Percentiles rank a stretch among this genome's conserved stretches.
These are phyloP conservation scores for Coelopa frigida DNA, from an alignment of 1,140 invertebrate species.

Conservation along the genomic window DNA sequence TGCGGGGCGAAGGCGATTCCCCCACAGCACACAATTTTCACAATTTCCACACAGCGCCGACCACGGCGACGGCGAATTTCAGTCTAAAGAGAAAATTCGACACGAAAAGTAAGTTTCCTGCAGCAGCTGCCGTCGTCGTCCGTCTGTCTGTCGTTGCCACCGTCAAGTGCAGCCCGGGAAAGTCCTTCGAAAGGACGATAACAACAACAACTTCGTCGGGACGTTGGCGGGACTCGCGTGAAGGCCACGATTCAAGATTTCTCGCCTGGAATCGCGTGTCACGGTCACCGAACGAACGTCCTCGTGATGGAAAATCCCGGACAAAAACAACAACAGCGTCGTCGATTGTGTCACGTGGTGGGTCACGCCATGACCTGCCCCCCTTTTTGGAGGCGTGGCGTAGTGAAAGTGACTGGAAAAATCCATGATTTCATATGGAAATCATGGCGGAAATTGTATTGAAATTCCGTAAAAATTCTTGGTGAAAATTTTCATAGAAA, in stretches of 20 bases:
- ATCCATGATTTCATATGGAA: not conserved
- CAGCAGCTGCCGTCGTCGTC: too few relatives aligned
- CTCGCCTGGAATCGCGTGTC: slow-evolving; percentile 1
- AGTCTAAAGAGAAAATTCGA: slow-evolving; percentile 17
- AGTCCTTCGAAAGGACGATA: too few relatives aligned
- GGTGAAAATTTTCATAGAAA: slow-evolving; percentile 10
- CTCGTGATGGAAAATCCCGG: slow-evolving; percentile 7
- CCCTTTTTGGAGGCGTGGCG: not conserved
- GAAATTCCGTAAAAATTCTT: slow-evolving; percentile 9
- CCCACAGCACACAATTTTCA: too few relatives aligned
- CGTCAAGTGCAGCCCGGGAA: too few relatives aligned
- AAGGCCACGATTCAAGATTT: slow-evolving; percentile 7
- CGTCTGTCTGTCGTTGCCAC: too few relatives aligned
- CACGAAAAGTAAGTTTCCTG: slow-evolving; percentile 12
- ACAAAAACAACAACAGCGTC: not conserved
- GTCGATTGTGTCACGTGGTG: not conserved
- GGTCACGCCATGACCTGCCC: not conserved
- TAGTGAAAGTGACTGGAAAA: not conserved
- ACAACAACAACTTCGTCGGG: too few relatives aligned
- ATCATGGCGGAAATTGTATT: not conserved
- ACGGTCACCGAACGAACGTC: slow-evolving; percentile 6
- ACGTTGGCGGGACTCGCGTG: too few relatives aligned
- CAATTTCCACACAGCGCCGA: too few relatives aligned
- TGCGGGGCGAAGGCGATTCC: too few relatives aligned
- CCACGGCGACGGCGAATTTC: too few relatives aligned